phyloP scores from a whole-genome alignment of 2,888 invertebrate genomes.

The Spialia ferax region DNA sequence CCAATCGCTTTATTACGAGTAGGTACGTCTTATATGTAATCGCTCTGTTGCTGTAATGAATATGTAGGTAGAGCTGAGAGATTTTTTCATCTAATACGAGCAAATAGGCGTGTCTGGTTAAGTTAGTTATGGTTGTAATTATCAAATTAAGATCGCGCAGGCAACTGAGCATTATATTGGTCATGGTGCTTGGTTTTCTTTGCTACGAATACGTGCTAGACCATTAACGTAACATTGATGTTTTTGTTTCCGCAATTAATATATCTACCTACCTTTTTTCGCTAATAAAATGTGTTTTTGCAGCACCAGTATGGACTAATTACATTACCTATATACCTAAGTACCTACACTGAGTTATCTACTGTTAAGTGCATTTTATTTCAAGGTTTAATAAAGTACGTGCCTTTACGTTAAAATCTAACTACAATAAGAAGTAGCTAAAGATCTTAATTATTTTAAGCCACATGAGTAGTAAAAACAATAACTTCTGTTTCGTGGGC shows the following conservation, averaged over 20 bases:
- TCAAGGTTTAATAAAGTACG: too few relatives aligned
- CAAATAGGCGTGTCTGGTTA: slow-evolving; percentile 52
- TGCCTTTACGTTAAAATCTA: too few relatives aligned
- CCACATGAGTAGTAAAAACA: too few relatives aligned
- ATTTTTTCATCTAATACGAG: slow-evolving; percentile 54
- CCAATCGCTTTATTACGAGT: slow-evolving; percentile 62
- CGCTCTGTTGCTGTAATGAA: slow-evolving; percentile 58
- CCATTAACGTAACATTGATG: slow-evolving; percentile 6
- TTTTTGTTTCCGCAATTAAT: slow-evolving; percentile 3
- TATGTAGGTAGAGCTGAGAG: slow-evolving; percentile 56
- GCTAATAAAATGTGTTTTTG: neutral
- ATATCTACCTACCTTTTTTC: neutral
- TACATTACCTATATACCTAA: too few relatives aligned
- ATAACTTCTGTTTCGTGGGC: too few relatives aligned
- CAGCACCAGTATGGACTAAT: too few relatives aligned
- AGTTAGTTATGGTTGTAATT: slow-evolving; percentile 48
- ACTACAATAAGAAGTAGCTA: too few relatives aligned
- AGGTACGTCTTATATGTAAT: slow-evolving; percentile 50
- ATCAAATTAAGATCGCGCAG: slow-evolving; percentile 53
- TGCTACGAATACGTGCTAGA: neutral
- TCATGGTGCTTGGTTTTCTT: slow-evolving; percentile 46
- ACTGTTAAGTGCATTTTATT: too few relatives aligned
- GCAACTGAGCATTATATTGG: slow-evolving; percentile 54
- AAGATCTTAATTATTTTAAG: too few relatives aligned
- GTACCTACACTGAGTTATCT: too few relatives aligned